Evolutionary conservation across 2,888 invertebrate genomes (phyloP).

Genomic region (Actias luna): DNA sequence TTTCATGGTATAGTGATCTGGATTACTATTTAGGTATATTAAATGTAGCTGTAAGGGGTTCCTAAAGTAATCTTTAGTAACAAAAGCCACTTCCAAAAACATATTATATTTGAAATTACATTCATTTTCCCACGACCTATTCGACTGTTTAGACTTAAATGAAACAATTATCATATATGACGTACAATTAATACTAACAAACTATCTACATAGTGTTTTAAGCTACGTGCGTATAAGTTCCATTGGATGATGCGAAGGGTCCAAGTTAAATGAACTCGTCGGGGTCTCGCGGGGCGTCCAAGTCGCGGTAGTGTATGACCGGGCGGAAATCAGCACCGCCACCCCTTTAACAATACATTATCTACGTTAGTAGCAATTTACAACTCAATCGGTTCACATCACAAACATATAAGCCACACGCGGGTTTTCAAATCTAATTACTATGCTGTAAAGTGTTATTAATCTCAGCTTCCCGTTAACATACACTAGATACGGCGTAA

Average conservation of each 20-base stretch:
- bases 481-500: slow-evolving; percentile 2
- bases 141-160: slow-evolving; percentile 16
- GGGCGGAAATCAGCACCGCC: slow-evolving; percentile 91
- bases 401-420: slow-evolving; percentile 30
- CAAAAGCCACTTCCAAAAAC: slow-evolving; percentile 11
- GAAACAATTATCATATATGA: slow-evolving; percentile 18
- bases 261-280: slow-evolving; percentile 89
- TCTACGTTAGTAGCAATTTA: slow-evolving; percentile 37
- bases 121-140: slow-evolving; percentile 13
- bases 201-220: slow-evolving; percentile 13
- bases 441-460: slow-evolving; percentile 12
- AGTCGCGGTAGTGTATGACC: slow-evolving; percentile 95
- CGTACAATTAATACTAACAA: slow-evolving; percentile 5
- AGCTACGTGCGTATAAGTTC: slow-evolving; percentile 26
- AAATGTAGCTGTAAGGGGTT: background rate
- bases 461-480: slow-evolving; percentile 71
- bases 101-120: slow-evolving; percentile 19
- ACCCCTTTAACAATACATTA: slow-evolving; percentile 85
- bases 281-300: slow-evolving; percentile 95
- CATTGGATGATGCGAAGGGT: slow-evolving; percentile 39
- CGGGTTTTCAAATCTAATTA: background rate
- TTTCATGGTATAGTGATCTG: no score
- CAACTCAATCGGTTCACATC: slow-evolving; percentile 28
- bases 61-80: background rate
- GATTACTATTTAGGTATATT: background rate